Conservation (phyloP, 2,888 invertebrate genomes). For the Drosophila lacicola region DNA sequence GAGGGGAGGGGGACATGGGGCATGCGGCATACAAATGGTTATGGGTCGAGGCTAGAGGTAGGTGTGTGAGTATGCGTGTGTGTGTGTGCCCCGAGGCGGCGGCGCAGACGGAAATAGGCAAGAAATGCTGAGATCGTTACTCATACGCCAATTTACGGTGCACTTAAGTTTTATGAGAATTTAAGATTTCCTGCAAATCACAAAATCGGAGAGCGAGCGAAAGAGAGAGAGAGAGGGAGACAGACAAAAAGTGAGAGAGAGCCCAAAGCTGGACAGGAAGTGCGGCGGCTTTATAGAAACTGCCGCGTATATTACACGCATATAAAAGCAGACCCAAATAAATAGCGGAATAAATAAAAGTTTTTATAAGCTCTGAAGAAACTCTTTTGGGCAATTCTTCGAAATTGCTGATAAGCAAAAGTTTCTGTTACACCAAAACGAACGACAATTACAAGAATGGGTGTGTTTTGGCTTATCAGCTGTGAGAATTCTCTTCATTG, state of each 20-base stretch:
- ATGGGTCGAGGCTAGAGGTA: slow-evolving; percentile 38
- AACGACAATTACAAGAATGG: neutral
- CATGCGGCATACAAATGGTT: slow-evolving; percentile 15
- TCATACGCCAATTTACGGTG: slow-evolving; percentile 78
- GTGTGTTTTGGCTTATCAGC: slow-evolving; percentile 42
- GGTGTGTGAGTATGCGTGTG: slow-evolving; percentile 4
- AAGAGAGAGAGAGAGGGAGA: slow-evolving; percentile 18
- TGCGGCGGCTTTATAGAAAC: slow-evolving; percentile 28
- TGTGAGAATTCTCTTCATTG: slow-evolving; percentile 5
- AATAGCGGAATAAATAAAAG: slow-evolving; percentile 22
- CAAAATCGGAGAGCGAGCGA: slow-evolving; percentile 11
- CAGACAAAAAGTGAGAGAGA: slow-evolving; percentile 16
- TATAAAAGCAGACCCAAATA: slow-evolving; percentile 20
- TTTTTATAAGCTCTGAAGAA: slow-evolving; percentile 12
- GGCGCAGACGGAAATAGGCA: slow-evolving; percentile 68
- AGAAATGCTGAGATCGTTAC: slow-evolving; percentile 70
- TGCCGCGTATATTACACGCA: slow-evolving; percentile 4
- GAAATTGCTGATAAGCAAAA: slow-evolving; percentile 44
- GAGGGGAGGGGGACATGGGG: neutral
- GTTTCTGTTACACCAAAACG: neutral
- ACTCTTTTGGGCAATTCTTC: slow-evolving; percentile 19
- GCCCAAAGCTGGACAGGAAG: slow-evolving; percentile 59
- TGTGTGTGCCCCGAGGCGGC: slow-evolving; percentile 34
- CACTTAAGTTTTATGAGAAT: slow-evolving; percentile 81
- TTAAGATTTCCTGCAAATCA: slow-evolving; percentile 79